Base-by-base conservation (phyloP, 1,140 invertebrate genomes). In the Lineus longissimus region DNA sequence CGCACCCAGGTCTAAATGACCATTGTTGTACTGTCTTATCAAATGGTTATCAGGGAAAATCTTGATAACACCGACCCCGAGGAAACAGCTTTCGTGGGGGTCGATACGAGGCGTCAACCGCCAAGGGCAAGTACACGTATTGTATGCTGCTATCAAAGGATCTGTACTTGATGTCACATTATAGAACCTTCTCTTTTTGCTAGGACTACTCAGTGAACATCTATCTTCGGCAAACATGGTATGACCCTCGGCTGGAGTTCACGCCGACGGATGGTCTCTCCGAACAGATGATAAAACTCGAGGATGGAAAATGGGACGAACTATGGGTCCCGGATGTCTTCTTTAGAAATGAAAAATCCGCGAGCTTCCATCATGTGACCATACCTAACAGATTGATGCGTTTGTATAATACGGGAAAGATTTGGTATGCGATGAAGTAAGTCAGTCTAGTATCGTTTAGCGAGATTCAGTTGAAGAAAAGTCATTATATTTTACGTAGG, bases 261-360 rank as follows among this genome's bases (percentile, higher is more conserved):
- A 85, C 89, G 51, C 86, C 90, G 64, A 87, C 90, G 62, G 90
- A 90, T 66, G 89, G 90, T 72, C 87, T 89, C 69, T 88, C 86
- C 2, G 89, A 91, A 63, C 88, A 91, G 70, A 89, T 88, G 63
- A 86, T 92, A 0, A 90, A 89, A 15, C 76, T 93, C 31, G 90
- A 91, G 22, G 86, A 87, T 17, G 88, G 90, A 75, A 89, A 90
- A 77, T 90, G 90, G 71, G 88, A 92, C 69, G 88, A 88, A 71
- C 84, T 93, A 2, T 93, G 91, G 91, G 89, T 92, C 74, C 91
- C 91, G 0, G 91, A 93, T 80, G 88, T 90, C 7, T 93, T 91
- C 76, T 92, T 93, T 78, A 81, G 91, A 2, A 93, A 93, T 79
- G 90, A 82, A 60, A 84, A 84, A 74, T 66, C 73, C 13, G 82